Base-by-base conservation (phyloP, 1,140 invertebrate species). In the Danaus plexippus region DNA sequence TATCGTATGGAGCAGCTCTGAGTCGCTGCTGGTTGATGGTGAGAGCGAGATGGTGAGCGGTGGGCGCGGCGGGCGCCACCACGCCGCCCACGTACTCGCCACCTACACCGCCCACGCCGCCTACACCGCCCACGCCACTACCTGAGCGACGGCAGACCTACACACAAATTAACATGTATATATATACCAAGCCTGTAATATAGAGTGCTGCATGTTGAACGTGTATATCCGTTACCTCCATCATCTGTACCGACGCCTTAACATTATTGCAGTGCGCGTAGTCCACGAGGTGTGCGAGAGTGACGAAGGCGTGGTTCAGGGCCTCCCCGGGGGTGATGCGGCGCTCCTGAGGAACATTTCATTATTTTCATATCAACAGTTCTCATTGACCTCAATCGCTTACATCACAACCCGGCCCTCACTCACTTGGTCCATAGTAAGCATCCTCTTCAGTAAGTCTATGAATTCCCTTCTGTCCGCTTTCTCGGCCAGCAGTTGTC, bases 211-310 rank as follows among this genome's bases (percentile, higher is more conserved):
- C 7, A 6, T 32, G 22, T 32, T 2, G n/a, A n/a, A n/a, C n/a
- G 3, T 15, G 22, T 32, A 32, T 32, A 6, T 32, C 2, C 52
- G 18, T 92, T 66, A 97, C 94, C 89, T 97, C 96, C 96, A 97
- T 98, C 96, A 97, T 97, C 82, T 97, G 95, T 13, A 97, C 95
- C 61, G 95, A 96, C 3, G 95, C 94, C 86, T 97, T 97, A 1
- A 97, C 96, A 86, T 97, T 98, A 82, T 97, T 96, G 81, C 96
- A 98, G 82, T 98, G 96, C 1, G 96, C 95, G 82, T 98, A 99
- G 83, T 99, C 97, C 3, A 97, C 93, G 22, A 99, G 89, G 87
- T 99, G 97, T 2, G 94, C 94, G 54, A 99, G 88, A 11, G 94
- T 95, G 8, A 98, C 96, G 87, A 99, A 99, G 11, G 94, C 92